Base-by-base conservation (phyloP, 2,113 vertebrate species). In the Lepidothrix coronata region DNA sequence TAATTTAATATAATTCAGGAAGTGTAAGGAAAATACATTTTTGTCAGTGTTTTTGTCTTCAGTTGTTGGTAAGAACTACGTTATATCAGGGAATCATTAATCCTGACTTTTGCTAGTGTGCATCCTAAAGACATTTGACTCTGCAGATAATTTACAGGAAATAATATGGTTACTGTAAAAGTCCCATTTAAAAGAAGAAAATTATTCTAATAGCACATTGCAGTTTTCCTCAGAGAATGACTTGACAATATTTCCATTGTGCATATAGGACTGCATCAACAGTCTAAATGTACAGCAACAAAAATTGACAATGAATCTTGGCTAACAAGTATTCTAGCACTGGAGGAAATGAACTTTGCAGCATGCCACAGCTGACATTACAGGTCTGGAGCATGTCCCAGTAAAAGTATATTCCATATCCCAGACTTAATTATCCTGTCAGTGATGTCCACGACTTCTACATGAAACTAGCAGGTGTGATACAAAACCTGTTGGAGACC, bases 31-130 rank as follows among this genome's bases (percentile, higher is more conserved):
- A 43, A 77, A 77, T 23, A 83, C 3, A 41, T 54, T 77, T 95
- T 89, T 96, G 63, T 66, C 46, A 79, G 14, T n/a, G 13, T 63
- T 95, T 95, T 84, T 74, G 52, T 87, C 62, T 93, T 91, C 31
- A 62, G 10, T 66, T 83, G n/a, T 79, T 95, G 31, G 16, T 68
- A 85, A 96, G n/a, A 82, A 19, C 73, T 80, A 33, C 44, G 51
- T 76, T 79, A 82, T 96, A 79, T 23, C 20, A 91, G 23, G 10
- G 35, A 97, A 71, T 74, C 55, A 65, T 96, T 91, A 87, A 93
- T 90, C 52, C 39, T 7, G 2, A 43, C 35, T 95, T 73, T 76
- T 70, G 31, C 27, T 72, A n/a, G 46, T 67, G 12, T 28, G 37
- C 59, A 37, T 88, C 84, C 48, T 67, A 82, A 94, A 91, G 57